phyloP scores from a whole-genome alignment of 2,888 invertebrate genomes.

The Callosobruchus maculatus region DNA sequence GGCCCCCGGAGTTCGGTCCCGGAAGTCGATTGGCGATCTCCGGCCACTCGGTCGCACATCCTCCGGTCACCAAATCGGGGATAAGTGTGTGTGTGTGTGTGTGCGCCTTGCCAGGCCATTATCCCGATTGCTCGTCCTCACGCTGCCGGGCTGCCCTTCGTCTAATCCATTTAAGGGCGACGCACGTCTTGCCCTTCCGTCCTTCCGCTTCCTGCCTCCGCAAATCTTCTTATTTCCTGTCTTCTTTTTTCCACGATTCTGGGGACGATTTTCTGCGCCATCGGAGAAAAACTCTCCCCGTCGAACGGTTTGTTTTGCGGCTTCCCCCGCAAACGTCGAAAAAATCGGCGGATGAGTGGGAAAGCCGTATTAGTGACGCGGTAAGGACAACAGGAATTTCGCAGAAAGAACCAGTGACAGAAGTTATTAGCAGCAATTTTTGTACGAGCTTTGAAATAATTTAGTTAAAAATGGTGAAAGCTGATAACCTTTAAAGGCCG shows the following conservation, averaged over 20 bases:
- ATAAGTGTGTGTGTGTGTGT: slow-evolving; percentile 47
- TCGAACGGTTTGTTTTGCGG: neutral
- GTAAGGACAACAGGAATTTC: no score
- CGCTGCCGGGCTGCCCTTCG: slow-evolving; percentile 33
- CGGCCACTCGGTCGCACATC: neutral
- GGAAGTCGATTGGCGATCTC: neutral
- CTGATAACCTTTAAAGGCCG: no score
- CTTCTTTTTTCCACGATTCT: neutral
- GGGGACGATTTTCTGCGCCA: neutral
- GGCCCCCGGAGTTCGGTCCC: neutral
- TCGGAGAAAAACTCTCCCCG: neutral
- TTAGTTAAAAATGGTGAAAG: no score
- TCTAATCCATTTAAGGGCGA: slow-evolving; percentile 42
- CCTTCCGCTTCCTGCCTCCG: slow-evolving; percentile 16
- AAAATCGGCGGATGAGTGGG: no score
- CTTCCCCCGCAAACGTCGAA: neutral
- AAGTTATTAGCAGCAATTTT: no score
- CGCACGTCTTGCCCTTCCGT: no score
- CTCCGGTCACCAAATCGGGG: slow-evolving; percentile 27
- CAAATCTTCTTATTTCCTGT: slow-evolving; percentile 20
- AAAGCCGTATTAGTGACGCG: no score
- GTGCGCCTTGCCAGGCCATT: slow-evolving; percentile 47
- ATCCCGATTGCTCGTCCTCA: slow-evolving; percentile 48
- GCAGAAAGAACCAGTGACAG: no score
- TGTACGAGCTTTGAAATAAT: no score